Evolutionary conservation across 2,888 invertebrate genomes (phyloP), one percentile per base, ranked within the genome.

Genomic region (Agonopterix heracliana): DNA sequence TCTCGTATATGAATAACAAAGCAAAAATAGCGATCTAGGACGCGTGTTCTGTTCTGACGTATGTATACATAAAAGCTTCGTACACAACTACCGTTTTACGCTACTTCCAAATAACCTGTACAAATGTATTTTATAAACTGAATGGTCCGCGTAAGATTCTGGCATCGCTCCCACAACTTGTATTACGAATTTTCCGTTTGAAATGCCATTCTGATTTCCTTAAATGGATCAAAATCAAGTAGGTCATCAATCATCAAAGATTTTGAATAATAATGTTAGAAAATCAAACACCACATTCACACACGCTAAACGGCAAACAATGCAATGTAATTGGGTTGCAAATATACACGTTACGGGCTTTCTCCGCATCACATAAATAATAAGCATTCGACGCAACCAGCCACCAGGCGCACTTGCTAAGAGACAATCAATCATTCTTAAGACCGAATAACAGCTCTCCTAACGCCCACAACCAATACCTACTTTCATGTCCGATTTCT

Each of bases 1-100:
- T 60, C 57, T 56, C 54, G 52, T 53, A 58, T 48, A 56, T 51
- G 56, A 57, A 54, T 59, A 56, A 57, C 54, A 56, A 54, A 52
- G 57, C 57, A 68, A 69, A 71, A 68, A 71, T 71, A 71, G 68
- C 62, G 61, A 68, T 64, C 57, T 68, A 51, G 68, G 62, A 49
- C 71, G 59, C 56, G 59, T 54, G 57, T 58, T 61, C 56, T 57
- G 10, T 38, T 26, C 26, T 26, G 26, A 26, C 26, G 26, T 53
- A 56, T 59, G 48, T 45, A 44, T 49, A 52, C 50, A 52, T 55
- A 56, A 52, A 55, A 51, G 52, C 52, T 50, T 50, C 48, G 40
- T 40, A 51, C 47, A 41, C 34, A 41, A 11, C 50, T 47, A 36
- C 35, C 34, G 11, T n/a, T 14, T 9, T 42, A 17, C 42, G 9